These are phyloP conservation scores for Schlechtendalia chinensis DNA, from an alignment of 1,140 invertebrate species.

Conservation along the genomic window DNA sequence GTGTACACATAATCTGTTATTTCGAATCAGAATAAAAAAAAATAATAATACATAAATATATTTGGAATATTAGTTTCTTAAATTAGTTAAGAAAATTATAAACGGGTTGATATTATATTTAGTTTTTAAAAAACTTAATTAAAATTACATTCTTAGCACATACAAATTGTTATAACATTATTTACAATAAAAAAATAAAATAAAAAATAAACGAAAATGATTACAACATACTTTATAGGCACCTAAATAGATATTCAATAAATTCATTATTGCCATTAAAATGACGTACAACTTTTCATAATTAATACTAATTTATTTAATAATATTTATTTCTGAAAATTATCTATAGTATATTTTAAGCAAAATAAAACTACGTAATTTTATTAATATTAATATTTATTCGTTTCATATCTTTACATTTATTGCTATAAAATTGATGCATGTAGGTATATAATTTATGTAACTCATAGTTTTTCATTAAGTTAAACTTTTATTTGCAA, in stretches of 20 bases:
- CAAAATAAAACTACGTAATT: neutral
- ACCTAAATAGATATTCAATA: no score
- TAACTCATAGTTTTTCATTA: neutral
- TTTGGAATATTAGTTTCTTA: no score
- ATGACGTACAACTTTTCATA: no score
- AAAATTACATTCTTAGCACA: no score
- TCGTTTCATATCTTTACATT: neutral
- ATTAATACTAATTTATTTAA: no score
- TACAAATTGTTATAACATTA: neutral
- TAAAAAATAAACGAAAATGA: no score
- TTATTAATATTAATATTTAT: neutral
- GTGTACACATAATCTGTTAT: no score
- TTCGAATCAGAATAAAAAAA: no score
- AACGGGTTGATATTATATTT: neutral
- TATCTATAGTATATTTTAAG: no score
- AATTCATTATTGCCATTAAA: no score
- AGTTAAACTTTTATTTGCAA: conserved; percentile 2
- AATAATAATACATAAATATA: no score
- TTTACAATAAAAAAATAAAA: neutral
- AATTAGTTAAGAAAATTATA: neutral
- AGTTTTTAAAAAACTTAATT: neutral
- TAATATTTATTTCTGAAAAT: no score
- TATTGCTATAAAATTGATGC: neutral
- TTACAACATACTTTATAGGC: neutral
- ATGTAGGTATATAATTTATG: neutral